A percentile compares a stretch with the other conserved stretches of the same genome.
These are phyloP conservation scores for Chirona hameri DNA, from an alignment of 2,888 invertebrate species.

Conservation along the genomic window DNA sequence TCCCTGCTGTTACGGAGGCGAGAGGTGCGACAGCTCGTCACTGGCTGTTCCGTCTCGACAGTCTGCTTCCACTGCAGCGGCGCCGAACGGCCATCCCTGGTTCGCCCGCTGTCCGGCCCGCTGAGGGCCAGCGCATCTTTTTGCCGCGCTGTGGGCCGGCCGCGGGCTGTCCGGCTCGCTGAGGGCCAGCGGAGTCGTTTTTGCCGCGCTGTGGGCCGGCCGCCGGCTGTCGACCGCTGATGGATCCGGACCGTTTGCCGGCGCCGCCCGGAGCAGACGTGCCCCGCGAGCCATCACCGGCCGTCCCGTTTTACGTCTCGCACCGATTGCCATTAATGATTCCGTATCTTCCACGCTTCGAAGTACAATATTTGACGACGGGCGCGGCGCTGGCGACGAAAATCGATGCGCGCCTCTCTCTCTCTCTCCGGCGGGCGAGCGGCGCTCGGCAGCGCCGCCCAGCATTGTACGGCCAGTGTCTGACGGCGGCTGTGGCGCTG, in stretches of 20 bases:
- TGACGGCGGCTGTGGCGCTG: neutral
- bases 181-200: neutral
- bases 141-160: neutral
- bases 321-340: constrained; percentile 3
- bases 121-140: neutral
- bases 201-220: neutral
- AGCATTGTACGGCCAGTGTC: neutral
- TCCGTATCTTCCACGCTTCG: neutral
- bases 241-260: neutral
- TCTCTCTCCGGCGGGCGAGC: neutral
- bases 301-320: neutral
- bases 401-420: constrained; percentile 1
- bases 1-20: no score
- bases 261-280: neutral
- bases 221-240: neutral
- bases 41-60: no score
- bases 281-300: neutral
- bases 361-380: constrained; percentile 22
- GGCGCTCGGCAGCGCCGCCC: neutral
- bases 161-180: no score
- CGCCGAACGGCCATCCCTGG: no score
- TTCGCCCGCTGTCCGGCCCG: neutral
- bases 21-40: no score
- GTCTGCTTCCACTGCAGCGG: no score
- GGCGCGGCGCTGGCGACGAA: constrained; percentile 8